phyloP scores from a whole-genome alignment of 2,797 vertebrate genomes.

The Tokudaia muenninki region DNA sequence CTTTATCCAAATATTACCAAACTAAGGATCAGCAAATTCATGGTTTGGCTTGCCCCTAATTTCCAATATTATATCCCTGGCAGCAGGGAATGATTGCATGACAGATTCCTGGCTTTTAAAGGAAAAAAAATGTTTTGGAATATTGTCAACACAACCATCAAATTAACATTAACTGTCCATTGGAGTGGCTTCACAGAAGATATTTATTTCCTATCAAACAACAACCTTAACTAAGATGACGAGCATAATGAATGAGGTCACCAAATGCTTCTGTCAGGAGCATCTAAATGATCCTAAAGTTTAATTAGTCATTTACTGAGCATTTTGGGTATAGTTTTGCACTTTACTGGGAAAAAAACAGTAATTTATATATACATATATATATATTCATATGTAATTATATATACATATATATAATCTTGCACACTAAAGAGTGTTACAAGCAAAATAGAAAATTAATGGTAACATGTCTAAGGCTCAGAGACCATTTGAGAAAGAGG shows the following conservation, averaged over 20 bases:
- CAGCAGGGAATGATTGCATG: slow-evolving; percentile 14
- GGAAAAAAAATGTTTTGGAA: slow-evolving; percentile 48
- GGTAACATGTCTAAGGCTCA: background rate
- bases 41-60: background rate
- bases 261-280: slow-evolving; percentile 25
- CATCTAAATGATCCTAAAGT: slow-evolving; percentile 17
- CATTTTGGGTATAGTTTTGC: slow-evolving; percentile 36
- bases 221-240: slow-evolving; percentile 46
- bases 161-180: background rate
- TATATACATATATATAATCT: too few species aligned
- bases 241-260: slow-evolving; percentile 60
- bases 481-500: background rate
- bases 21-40: slow-evolving; percentile 25
- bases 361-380: too few species aligned
- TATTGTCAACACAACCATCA: background rate
- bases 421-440: background rate
- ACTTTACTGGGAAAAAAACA: background rate
- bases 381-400: too few species aligned
- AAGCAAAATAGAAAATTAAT: slow-evolving; percentile 1
- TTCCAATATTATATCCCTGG: slow-evolving; percentile 11
- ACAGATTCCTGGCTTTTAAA: background rate
- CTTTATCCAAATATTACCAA: slow-evolving; percentile 37
- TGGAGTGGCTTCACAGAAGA: background rate
- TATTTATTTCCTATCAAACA: slow-evolving; percentile 50
- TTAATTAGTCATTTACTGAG: slow-evolving; percentile 45